A percentile compares a stretch with the other conserved stretches of the same genome.
Evolutionary conservation across 2,113 vertebrate genomes (phyloP).

Genomic region (Cercopithecus mona): DNA sequence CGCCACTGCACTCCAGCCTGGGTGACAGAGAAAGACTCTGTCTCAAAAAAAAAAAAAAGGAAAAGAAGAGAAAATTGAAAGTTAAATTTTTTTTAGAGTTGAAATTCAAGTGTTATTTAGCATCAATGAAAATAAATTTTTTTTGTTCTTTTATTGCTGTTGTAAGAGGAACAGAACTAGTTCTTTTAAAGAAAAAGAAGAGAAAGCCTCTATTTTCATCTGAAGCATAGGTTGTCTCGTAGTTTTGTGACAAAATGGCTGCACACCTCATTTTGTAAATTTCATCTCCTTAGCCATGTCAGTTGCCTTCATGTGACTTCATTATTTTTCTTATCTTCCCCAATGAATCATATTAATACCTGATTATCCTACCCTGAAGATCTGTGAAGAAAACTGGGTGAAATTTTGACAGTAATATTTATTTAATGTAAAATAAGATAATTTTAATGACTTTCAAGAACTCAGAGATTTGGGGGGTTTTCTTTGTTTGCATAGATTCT

Average conservation of each 20-base stretch:
- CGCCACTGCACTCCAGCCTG: no score
- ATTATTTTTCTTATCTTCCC: constrained; percentile 18
- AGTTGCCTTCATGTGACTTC: neutral
- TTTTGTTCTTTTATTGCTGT: neutral
- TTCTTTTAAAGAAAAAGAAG: neutral
- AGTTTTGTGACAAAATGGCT: neutral
- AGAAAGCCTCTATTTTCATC: neutral
- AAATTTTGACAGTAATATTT: constrained; percentile 19
- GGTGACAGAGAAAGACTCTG: no score
- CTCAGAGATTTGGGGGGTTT: neutral
- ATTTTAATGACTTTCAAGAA: neutral
- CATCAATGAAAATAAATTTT: neutral
- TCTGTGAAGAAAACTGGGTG: neutral
- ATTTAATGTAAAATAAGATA: constrained; percentile 1
- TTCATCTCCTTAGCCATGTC: neutral
- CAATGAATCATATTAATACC: constrained; percentile 39
- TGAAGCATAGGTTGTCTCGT: neutral
- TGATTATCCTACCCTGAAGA: neutral
- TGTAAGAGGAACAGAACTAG: neutral
- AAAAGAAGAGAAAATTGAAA: no score
- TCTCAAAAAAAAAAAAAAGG: no score
- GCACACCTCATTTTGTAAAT: neutral
- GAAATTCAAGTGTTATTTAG: neutral
- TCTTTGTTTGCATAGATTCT: neutral
- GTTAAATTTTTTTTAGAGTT: neutral